A percentile compares a stretch with the other conserved stretches of the same genome.
phyloP scores from a whole-genome alignment of 2,888 invertebrate species.

The Lamellibrachia satsuma region DNA sequence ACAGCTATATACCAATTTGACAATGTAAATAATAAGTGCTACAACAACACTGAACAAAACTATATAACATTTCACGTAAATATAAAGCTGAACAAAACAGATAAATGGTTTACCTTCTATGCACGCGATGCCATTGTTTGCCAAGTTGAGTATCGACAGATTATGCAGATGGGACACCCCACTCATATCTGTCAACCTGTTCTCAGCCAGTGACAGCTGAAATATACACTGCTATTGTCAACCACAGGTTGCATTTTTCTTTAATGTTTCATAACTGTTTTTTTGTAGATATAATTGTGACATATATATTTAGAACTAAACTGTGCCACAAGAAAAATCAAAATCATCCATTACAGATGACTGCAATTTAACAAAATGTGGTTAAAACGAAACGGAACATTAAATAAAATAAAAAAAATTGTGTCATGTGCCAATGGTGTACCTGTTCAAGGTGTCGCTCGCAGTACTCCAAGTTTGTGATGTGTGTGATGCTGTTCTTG shows the following conservation, averaged over 20 bases:
- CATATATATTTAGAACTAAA: too few relatives aligned
- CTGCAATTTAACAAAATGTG: background rate
- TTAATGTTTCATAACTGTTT: background rate
- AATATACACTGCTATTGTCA: background rate
- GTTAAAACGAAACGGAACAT: background rate
- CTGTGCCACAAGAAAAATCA: too few relatives aligned
- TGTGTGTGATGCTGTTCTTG: constrained; percentile 4
- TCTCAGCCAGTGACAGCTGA: background rate
- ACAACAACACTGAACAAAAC: too few relatives aligned
- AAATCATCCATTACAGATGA: too few relatives aligned
- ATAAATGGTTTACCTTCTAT: background rate
- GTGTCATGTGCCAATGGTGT: background rate
- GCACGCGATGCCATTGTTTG: background rate
- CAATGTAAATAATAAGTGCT: too few relatives aligned
- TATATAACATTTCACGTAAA: background rate
- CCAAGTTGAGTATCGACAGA: background rate
- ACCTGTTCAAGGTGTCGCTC: background rate
- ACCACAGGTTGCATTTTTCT: background rate
- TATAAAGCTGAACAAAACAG: background rate
- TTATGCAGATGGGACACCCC: background rate
- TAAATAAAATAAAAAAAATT: too few relatives aligned
- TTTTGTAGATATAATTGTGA: background rate
- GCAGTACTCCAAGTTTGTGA: background rate
- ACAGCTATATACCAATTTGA: background rate
- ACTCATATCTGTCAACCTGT: background rate